Percentiles rank a stretch among this genome's conserved stretches.
These are phyloP conservation scores for Physella acuta DNA, from an alignment of 1,140 invertebrate genomes.

Conservation along the genomic window DNA sequence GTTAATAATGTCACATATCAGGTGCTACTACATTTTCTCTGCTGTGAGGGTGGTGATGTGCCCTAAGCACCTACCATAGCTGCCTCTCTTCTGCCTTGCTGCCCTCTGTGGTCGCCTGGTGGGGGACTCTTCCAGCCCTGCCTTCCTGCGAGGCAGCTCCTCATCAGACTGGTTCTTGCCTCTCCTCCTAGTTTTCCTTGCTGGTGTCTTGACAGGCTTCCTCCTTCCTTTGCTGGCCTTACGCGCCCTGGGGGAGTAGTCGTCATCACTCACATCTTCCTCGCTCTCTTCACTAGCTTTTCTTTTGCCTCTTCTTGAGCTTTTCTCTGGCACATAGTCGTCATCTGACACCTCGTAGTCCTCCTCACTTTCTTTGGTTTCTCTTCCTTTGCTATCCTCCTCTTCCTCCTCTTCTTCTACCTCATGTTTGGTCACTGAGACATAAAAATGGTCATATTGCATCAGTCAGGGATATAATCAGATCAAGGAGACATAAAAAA, in stretches of 20 bases:
- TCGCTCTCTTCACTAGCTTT: slow-evolving; percentile 13
- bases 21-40: slow-evolving; percentile 38
- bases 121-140: slow-evolving; percentile 29
- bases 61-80: slow-evolving; percentile 43
- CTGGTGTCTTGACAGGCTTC: slow-evolving; percentile 24
- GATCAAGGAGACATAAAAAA: too few relatives aligned
- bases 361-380: slow-evolving; percentile 7
- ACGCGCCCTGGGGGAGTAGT: slow-evolving; percentile 2
- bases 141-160: slow-evolving; percentile 26
- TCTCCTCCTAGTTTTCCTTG: slow-evolving; percentile 24
- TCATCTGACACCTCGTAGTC: slow-evolving; percentile 22
- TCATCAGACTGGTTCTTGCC: slow-evolving; percentile 29
- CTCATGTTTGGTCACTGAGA: slow-evolving; percentile 19
- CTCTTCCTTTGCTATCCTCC: slow-evolving; percentile 24
- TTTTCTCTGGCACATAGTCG: slow-evolving; percentile 30
- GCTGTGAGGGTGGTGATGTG: slow-evolving; percentile 2
- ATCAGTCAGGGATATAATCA: too few relatives aligned
- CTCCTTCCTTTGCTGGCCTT: neutral
- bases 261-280: slow-evolving; percentile 15
- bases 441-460: neutral
- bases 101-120: slow-evolving; percentile 33
- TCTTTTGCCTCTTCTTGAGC: slow-evolving; percentile 2
- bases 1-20: slow-evolving; percentile 47
- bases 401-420: slow-evolving; percentile 38
- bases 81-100: slow-evolving; percentile 43